A percentile compares a stretch with the other conserved stretches of the same genome.
phyloP scores from a whole-genome alignment of 2,797 vertebrate species.

The Ambastaia sidthimunki region DNA sequence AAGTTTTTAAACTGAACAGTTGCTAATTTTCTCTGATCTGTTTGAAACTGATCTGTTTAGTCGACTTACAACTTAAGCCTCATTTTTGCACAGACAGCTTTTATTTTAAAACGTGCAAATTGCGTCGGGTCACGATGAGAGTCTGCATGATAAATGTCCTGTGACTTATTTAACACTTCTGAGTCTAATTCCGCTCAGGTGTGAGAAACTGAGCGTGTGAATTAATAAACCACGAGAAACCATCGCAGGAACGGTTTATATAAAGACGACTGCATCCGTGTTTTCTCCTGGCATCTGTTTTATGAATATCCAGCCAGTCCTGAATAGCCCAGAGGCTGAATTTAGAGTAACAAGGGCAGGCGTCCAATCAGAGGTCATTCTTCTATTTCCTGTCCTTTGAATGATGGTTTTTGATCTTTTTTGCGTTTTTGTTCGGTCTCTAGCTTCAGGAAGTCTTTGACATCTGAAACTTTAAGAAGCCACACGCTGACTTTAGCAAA shows the following conservation, averaged over 20 bases:
- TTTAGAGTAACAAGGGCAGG: slow-evolving; percentile 14
- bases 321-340: neutral
- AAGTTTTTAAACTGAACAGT: neutral
- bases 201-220: neutral
- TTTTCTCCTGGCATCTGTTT: slow-evolving; percentile 12
- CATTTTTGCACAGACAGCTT: neutral
- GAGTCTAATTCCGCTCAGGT: slow-evolving; percentile 30
- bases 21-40: too few relatives aligned
- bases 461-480: neutral
- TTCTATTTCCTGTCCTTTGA: neutral
- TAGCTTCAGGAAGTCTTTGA: neutral
- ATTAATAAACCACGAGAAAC: slow-evolving; percentile 11
- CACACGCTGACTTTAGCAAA: too few relatives aligned
- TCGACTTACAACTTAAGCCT: neutral
- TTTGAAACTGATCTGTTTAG: too few relatives aligned
- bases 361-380: slow-evolving; percentile 3
- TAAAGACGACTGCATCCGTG: neutral
- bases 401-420: neutral
- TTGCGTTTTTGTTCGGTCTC: too few relatives aligned
- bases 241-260: neutral
- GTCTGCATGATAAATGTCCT: slow-evolving; percentile 16
- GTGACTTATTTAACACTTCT: neutral
- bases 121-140: neutral
- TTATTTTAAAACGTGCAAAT: slow-evolving; percentile 37
- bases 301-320: neutral